These are phyloP conservation scores for Saturnia pavonia DNA, from an alignment of 2,888 invertebrate genomes.

Conservation along the genomic window DNA sequence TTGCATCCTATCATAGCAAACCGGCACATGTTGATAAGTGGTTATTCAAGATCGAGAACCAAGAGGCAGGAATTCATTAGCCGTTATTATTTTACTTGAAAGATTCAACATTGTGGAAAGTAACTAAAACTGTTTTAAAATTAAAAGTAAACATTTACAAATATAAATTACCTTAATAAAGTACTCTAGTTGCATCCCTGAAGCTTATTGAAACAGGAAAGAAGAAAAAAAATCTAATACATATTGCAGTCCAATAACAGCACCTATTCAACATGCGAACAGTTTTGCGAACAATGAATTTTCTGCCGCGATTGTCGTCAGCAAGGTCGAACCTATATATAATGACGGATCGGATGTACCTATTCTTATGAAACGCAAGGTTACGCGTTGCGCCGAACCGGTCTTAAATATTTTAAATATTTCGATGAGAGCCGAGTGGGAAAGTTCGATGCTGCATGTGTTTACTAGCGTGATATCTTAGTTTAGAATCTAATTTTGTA, in stretches of 20 bases:
- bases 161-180: not conserved
- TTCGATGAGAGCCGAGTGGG: conserved; percentile 30
- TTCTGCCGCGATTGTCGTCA: conserved; percentile 37
- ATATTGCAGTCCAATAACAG: not conserved
- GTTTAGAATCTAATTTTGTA: not conserved
- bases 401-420: conserved; percentile 38
- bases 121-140: not conserved
- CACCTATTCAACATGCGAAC: not conserved
- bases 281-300: conserved; percentile 44
- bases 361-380: conserved; percentile 40
- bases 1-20: too few species aligned
- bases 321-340: conserved; percentile 40
- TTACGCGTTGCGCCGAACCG: conserved; percentile 23
- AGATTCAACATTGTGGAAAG: not conserved
- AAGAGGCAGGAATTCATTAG: not conserved
- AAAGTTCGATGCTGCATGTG: conserved; percentile 25
- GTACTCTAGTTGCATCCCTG: not conserved
- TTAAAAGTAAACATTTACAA: not conserved
- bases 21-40: not conserved
- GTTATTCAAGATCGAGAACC: not conserved
- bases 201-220: not conserved
- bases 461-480: not conserved
- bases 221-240: conserved; percentile 1
- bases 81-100: not conserved
- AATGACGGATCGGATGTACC: conserved; percentile 46